These are phyloP conservation scores for Apotomis betuletana DNA, from an alignment of 2,888 invertebrate species.

Conservation along the genomic window DNA sequence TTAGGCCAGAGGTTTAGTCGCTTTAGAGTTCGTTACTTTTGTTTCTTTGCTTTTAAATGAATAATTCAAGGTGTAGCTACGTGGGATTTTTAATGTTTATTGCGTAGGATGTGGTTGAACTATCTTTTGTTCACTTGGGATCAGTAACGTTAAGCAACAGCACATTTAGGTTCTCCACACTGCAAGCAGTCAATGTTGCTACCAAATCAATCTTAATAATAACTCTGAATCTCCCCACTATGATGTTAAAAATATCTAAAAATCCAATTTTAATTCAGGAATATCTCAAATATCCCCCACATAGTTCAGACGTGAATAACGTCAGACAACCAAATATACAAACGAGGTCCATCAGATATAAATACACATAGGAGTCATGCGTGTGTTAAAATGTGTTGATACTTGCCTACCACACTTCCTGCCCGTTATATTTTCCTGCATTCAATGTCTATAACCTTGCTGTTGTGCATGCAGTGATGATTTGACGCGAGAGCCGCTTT, in stretches of 20 bases:
- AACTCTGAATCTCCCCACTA: neutral
- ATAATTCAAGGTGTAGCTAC: slow-evolving; percentile 3
- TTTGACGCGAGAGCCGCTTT: slow-evolving; percentile 64
- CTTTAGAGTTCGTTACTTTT: slow-evolving; percentile 12
- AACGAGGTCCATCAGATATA: slow-evolving; percentile 23
- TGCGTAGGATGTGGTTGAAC: neutral
- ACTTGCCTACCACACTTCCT: slow-evolving; percentile 26
- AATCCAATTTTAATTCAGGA: slow-evolving; percentile 8
- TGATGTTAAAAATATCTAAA: slow-evolving; percentile 23
- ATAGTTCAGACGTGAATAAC: slow-evolving; percentile 21
- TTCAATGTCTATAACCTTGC: slow-evolving; percentile 45
- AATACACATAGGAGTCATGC: slow-evolving; percentile 23
- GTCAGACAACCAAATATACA: slow-evolving; percentile 30
- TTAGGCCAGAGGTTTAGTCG: slow-evolving; percentile 41
- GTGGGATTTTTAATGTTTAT: neutral
- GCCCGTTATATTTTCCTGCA: slow-evolving; percentile 29
- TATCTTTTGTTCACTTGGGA: neutral
- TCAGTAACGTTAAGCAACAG: neutral
- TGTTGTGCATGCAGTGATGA: slow-evolving; percentile 52
- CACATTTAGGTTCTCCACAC: neutral
- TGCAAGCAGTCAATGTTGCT: neutral
- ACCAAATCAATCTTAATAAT: neutral
- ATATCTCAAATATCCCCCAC: slow-evolving; percentile 28
- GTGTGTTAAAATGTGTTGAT: slow-evolving; percentile 30
- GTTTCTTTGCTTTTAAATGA: neutral